Evolutionary conservation across 64 coral and sea anemone genomes (phyloP).

Genomic region (Cladopsammia gracilis): DNA sequence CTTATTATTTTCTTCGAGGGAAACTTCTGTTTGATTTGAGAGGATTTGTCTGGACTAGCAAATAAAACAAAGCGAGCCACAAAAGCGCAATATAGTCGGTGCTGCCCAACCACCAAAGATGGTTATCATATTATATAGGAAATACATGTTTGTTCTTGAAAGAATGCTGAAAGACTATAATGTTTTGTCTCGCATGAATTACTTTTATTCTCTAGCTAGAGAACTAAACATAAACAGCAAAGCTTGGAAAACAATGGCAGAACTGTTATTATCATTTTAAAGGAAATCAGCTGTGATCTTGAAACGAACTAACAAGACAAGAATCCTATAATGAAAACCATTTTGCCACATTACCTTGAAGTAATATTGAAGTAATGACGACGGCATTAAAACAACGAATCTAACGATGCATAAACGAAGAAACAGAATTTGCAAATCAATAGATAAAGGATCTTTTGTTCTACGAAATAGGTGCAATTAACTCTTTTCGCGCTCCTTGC

Average conservation of each 20-base stretch:
- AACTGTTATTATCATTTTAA: conserved; percentile 11
- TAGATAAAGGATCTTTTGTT: conserved; percentile 19
- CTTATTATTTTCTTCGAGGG: too few species aligned
- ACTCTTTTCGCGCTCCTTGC: conserved; percentile 13
- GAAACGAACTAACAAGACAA: not conserved
- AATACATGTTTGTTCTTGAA: not conserved
- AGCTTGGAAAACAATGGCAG: conserved; percentile 16
- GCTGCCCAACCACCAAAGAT: not conserved
- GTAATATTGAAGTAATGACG: not conserved
- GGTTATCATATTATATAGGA: not conserved
- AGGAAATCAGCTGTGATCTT: not conserved
- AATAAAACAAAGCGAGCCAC: not conserved
- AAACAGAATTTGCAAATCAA: conserved; percentile 33
- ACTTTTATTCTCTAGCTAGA: not conserved
- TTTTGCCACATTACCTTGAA: not conserved
- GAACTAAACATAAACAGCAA: conserved; percentile 11
- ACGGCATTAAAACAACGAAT: not conserved
- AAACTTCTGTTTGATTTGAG: too few species aligned
- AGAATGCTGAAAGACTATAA: not conserved
- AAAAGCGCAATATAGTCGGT: not conserved
- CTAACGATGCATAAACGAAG: not conserved
- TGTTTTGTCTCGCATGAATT: not conserved
- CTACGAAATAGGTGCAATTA: conserved; percentile 41
- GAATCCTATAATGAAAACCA: not conserved
- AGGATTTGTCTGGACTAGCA: too few species aligned